phyloP scores from a whole-genome alignment of 2,113 vertebrate genomes.

The Rhodinocichla rosea region DNA sequence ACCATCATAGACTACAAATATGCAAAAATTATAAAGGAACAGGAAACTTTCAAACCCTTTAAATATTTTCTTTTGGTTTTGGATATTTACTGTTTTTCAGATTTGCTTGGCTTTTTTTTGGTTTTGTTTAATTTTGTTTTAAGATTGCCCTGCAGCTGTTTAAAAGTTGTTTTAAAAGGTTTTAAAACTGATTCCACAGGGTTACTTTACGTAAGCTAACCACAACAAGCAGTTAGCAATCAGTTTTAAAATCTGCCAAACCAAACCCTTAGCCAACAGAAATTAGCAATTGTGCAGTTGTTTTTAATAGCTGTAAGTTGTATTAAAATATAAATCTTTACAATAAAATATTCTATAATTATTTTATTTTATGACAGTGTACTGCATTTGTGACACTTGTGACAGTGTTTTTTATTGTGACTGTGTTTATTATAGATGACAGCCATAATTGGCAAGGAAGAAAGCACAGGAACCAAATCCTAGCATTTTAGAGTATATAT shows the following conservation, averaged over 20 bases:
- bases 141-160: not conserved
- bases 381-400: not conserved
- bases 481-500: not conserved
- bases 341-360: not conserved
- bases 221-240: not conserved
- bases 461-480: not conserved
- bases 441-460: not conserved
- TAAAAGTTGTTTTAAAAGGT: not conserved
- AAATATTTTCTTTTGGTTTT: constrained; percentile 25
- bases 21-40: constrained; percentile 36
- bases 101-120: not conserved
- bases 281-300: not conserved
- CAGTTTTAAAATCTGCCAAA: not conserved
- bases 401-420: not conserved
- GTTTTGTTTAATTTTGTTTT: not conserved
- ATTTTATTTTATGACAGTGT: not conserved
- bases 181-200: not conserved
- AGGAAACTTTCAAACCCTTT: constrained; percentile 27
- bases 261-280: not conserved
- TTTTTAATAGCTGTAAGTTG: not conserved
- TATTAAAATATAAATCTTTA: not conserved
- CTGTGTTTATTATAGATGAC: not conserved
- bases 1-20: constrained; percentile 21
- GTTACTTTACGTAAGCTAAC: not conserved
- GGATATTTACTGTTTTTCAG: not conserved